Percentiles rank a stretch among this genome's conserved stretches.
phyloP scores from a whole-genome alignment of 2,888 invertebrate species.

The Synergus umbraculus region DNA sequence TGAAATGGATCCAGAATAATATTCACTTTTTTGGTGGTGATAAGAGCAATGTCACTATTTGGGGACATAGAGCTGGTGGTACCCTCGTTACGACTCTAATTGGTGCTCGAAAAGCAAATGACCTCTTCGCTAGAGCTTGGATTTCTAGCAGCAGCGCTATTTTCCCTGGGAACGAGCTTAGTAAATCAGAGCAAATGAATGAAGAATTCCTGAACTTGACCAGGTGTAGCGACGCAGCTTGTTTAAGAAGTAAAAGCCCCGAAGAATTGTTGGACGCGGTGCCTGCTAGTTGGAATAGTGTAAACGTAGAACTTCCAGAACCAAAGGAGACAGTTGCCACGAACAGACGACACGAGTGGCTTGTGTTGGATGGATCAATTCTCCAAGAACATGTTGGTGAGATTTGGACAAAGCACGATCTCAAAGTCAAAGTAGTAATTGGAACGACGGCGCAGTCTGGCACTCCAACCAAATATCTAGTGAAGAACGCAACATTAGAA shows the following conservation, averaged over 20 bases:
- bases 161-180: constrained; percentile 83
- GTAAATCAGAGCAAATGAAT: constrained; percentile 82
- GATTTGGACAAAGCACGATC: constrained; percentile 80
- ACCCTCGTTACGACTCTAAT: constrained; percentile 89
- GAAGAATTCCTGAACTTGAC: constrained; percentile 81
- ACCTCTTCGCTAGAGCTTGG: constrained; percentile 88
- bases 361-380: constrained; percentile 86
- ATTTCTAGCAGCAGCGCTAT: constrained; percentile 87
- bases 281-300: constrained; percentile 84
- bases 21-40: constrained; percentile 92
- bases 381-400: constrained; percentile 84
- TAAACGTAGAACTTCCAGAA: constrained; percentile 78
- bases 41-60: constrained; percentile 86
- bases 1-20: constrained; percentile 90
- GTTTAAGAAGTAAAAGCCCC: constrained; percentile 76
- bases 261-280: constrained; percentile 83
- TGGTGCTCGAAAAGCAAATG: constrained; percentile 80
- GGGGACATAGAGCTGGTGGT: constrained; percentile 92
- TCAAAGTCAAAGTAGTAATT: constrained; percentile 80
- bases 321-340: constrained; percentile 66
- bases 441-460: constrained; percentile 88
- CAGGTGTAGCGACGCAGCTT: constrained; percentile 80
- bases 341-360: constrained; percentile 84
- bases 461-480: constrained; percentile 81
- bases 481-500: constrained; percentile 83